Conservation (phyloP, 2,113 vertebrate genomes). For the Dicentrarchus labrax region DNA sequence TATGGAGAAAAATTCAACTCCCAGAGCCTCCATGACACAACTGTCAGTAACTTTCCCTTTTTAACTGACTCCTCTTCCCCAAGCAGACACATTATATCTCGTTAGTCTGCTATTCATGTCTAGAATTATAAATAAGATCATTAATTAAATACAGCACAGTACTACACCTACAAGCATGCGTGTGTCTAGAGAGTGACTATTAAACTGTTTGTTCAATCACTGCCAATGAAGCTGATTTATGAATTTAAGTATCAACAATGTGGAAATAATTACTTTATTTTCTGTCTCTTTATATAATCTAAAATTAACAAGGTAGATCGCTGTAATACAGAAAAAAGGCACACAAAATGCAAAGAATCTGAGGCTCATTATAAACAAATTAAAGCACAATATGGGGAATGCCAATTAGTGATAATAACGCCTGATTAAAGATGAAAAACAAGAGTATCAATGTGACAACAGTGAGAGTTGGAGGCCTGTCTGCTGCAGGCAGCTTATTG, state of each 20-base stretch:
- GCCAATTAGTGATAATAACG: background rate
- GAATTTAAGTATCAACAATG: background rate
- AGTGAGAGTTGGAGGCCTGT: background rate
- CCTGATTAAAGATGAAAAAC: background rate
- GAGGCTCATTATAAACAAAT: background rate
- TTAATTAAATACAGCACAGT: constrained; percentile 10
- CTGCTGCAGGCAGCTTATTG: constrained; percentile 6
- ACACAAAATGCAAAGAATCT: background rate
- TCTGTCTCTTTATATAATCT: background rate
- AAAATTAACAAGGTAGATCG: background rate
- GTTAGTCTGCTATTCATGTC: constrained; percentile 1
- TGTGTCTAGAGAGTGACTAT: constrained; percentile 1
- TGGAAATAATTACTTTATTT: background rate
- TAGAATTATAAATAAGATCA: constrained; percentile 34
- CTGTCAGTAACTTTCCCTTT: background rate
- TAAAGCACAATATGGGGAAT: background rate
- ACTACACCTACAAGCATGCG: background rate
- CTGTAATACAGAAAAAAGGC: too few relatives aligned
- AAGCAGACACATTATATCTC: constrained; percentile 1
- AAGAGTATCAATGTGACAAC: background rate
- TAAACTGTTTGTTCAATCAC: constrained; percentile 24
- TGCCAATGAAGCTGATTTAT: background rate
- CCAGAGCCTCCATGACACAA: background rate
- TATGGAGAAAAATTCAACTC: background rate
- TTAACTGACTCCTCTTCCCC: constrained; percentile 8